These are phyloP conservation scores for Aulostomus chinensis DNA, from an alignment of 2,797 vertebrate genomes.

Conservation along the genomic window DNA sequence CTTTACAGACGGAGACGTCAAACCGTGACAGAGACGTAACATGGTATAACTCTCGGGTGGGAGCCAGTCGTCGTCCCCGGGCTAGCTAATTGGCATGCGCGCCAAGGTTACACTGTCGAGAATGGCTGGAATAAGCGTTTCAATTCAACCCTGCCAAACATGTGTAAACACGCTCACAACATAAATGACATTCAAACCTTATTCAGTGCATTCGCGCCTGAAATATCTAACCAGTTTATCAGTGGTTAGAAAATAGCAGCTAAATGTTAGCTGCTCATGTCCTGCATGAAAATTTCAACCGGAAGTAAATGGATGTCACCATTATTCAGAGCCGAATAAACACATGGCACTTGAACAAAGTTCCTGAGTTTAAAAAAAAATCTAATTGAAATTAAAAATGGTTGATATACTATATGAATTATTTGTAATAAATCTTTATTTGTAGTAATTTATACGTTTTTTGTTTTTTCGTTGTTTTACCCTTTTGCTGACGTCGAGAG, in stretches of 20 bases:
- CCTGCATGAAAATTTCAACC: neutral
- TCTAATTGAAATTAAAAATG: too few species aligned
- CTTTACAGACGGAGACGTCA: slow-evolving; percentile 47
- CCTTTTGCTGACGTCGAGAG: too few species aligned
- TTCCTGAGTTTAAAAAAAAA: too few species aligned
- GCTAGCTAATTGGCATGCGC: neutral
- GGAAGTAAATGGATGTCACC: slow-evolving; percentile 33
- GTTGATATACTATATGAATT: too few species aligned
- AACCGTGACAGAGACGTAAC: slow-evolving; percentile 44
- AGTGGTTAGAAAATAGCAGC: rapidly evolving
- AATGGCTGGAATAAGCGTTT: neutral
- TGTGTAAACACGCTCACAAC: too few species aligned
- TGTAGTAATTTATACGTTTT: too few species aligned
- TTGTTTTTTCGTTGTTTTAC: too few species aligned
- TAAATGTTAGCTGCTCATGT: slow-evolving; percentile 4
- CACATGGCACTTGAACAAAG: rapidly evolving
- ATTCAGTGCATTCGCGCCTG: too few species aligned
- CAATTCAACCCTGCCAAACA: neutral
- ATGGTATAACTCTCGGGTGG: slow-evolving; percentile 34
- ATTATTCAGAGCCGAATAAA: slow-evolving; percentile 23
- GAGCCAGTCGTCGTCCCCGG: too few species aligned
- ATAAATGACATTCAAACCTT: rapidly evolving
- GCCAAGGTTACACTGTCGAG: slow-evolving; percentile 62
- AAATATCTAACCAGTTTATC: too few species aligned
- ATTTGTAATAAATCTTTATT: too few species aligned